Evolutionary conservation across 2,888 invertebrate species (phyloP).

Genomic region (Octodonta nipae): DNA sequence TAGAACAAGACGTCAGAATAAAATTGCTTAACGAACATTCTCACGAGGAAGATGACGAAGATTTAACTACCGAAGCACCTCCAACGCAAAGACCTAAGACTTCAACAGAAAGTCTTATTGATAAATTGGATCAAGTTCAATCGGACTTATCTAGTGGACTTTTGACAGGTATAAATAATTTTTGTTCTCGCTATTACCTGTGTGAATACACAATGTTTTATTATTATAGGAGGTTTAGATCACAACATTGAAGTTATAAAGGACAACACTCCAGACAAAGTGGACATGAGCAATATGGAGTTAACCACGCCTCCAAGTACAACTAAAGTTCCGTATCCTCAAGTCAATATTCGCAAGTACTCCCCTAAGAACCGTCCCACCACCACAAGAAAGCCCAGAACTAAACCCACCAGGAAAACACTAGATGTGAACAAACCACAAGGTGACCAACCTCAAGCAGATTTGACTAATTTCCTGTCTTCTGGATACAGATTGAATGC

Average conservation of each 20-base stretch:
- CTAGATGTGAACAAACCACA: constrained; percentile 23
- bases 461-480: constrained; percentile 32
- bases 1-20: constrained; percentile 62
- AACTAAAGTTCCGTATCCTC: constrained; percentile 38
- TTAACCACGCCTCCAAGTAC: constrained; percentile 36
- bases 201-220: too few species aligned
- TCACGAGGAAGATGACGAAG: constrained; percentile 5
- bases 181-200: too few species aligned
- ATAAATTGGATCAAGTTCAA: constrained; percentile 72
- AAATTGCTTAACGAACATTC: constrained; percentile 46
- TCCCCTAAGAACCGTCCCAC: constrained; percentile 32
- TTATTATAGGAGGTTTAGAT: constrained; percentile 44
- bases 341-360: constrained; percentile 54
- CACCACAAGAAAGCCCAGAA: constrained; percentile 20
- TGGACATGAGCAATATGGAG: constrained; percentile 22
- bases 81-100: constrained; percentile 26
- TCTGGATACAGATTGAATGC: constrained; percentile 32
- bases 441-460: constrained; percentile 25
- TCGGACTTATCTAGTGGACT: constrained; percentile 71
- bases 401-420: constrained; percentile 8
- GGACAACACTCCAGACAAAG: constrained; percentile 36
- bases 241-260: constrained; percentile 54
- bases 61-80: constrained; percentile 20
- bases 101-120: constrained; percentile 75
- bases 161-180: constrained; percentile 39